Conservation (phyloP, 2,888 invertebrate genomes). For the Pterostichus niger region DNA sequence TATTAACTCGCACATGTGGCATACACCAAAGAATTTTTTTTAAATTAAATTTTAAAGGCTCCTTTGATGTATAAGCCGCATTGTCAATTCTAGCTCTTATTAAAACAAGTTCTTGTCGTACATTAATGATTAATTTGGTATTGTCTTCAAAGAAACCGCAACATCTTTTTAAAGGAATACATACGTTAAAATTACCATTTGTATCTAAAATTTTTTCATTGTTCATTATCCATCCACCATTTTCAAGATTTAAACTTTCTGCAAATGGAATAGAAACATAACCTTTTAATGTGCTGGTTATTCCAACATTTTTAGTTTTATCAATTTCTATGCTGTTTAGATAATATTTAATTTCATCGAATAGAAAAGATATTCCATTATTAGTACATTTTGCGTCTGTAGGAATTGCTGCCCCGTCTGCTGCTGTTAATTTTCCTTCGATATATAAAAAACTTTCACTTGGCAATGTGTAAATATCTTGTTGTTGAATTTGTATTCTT, state of each 20-base stretch:
- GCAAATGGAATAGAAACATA: conserved; percentile 15
- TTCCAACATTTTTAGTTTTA: conserved; percentile 35
- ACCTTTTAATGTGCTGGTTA: conserved; percentile 14
- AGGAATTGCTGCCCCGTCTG: background rate
- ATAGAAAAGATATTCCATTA: conserved; percentile 28
- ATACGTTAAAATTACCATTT: conserved; percentile 1
- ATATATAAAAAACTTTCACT: conserved; percentile 39
- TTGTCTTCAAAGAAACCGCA: conserved; percentile 32
- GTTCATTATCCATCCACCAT: conserved; percentile 11
- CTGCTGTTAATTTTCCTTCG: conserved; percentile 28
- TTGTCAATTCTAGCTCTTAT: conserved; percentile 30
- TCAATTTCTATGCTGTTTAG: conserved; percentile 6
- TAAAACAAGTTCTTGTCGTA: conserved; percentile 49
- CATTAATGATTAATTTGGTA: conserved; percentile 41
- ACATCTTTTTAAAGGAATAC: conserved; percentile 18
- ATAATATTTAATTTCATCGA: conserved; percentile 25
- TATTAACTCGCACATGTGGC: conserved; percentile 13
- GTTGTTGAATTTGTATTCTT: conserved; percentile 45
- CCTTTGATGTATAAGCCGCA: conserved; percentile 22
- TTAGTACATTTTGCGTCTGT: background rate
- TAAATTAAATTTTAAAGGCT: conserved; percentile 32
- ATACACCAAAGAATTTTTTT: conserved; percentile 46
- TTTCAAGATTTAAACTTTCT: conserved; percentile 16
- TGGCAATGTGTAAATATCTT: conserved; percentile 44
- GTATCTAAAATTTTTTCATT: conserved; percentile 6